These are phyloP conservation scores for Steinernema scapterisci DNA, from an alignment of 2,888 invertebrate species.

Conservation along the genomic window DNA sequence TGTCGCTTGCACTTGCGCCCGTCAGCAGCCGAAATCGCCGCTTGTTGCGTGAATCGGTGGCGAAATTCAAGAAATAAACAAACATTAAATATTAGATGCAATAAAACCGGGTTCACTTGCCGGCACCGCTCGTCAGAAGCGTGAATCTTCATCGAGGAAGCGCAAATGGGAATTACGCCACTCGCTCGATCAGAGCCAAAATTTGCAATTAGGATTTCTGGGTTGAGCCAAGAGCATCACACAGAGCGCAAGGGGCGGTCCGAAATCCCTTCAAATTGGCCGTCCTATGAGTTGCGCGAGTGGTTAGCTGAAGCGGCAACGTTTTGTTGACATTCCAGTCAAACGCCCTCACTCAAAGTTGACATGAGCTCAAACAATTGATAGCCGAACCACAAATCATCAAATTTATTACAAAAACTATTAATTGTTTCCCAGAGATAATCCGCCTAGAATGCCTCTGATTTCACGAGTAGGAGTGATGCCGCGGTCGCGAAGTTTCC, in stretches of 20 bases:
- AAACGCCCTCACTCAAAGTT: neutral
- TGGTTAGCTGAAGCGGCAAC: neutral
- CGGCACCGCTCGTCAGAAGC: neutral
- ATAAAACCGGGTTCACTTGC: neutral
- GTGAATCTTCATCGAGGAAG: too few species aligned
- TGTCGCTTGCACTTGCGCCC: neutral
- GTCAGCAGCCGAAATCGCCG: neutral
- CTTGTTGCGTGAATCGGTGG: neutral
- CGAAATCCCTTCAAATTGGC: conserved; percentile 25
- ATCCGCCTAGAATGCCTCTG: neutral
- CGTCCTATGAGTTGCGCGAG: conserved; percentile 7
- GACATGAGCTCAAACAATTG: conserved; percentile 23
- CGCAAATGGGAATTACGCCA: too few species aligned
- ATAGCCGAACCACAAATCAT: neutral
- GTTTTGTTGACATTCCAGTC: conserved; percentile 26
- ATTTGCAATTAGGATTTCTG: conserved; percentile 13
- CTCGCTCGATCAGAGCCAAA: neutral
- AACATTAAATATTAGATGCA: neutral
- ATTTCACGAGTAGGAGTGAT: neutral
- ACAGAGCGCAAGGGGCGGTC: conserved; percentile 18
- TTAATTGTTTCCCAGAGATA: neutral
- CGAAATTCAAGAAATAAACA: conserved; percentile 13
- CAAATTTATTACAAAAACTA: neutral
- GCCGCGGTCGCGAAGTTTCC: neutral
- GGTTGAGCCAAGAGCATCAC: conserved; percentile 15